A percentile compares a stretch with the other conserved stretches of the same genome.
Evolutionary conservation across 2,113 vertebrate species (phyloP).

Genomic region (Tricholaema leucomelas): DNA sequence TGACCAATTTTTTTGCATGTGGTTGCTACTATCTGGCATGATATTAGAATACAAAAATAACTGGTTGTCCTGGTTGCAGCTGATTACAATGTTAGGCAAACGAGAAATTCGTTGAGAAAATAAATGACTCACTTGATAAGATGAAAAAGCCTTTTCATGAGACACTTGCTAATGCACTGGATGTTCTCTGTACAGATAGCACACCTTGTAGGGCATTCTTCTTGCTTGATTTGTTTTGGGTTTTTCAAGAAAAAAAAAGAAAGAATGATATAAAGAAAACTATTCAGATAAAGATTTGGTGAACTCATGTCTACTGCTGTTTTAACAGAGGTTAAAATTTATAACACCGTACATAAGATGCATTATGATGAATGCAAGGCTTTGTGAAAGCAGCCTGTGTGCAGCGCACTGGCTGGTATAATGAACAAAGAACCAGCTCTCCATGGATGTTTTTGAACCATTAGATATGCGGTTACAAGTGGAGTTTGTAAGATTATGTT

Average conservation of each 20-base stretch:
- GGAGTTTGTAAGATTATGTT: slow-evolving; percentile 22
- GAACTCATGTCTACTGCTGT: background rate
- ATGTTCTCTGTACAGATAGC: background rate
- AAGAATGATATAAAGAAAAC: background rate
- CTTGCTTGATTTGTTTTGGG: no score
- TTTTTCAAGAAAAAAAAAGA: background rate
- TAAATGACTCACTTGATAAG: background rate
- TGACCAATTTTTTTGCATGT: background rate
- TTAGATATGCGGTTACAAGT: slow-evolving; percentile 18
- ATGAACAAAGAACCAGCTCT: background rate
- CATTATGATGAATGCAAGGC: background rate
- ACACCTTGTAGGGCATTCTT: background rate
- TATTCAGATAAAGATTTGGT: background rate
- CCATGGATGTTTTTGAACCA: slow-evolving; percentile 10
- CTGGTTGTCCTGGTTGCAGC: background rate
- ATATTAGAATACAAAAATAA: background rate
- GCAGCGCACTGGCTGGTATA: background rate
- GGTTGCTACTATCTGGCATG: background rate
- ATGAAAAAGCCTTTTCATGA: background rate
- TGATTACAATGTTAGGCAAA: background rate
- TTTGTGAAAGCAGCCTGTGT: background rate
- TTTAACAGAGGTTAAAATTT: slow-evolving; percentile 38
- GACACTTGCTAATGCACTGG: background rate
- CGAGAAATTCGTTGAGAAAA: background rate
- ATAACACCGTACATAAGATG: background rate